phyloP scores from a whole-genome alignment of 2,797 vertebrate species.

The Serranus cabrilla region DNA sequence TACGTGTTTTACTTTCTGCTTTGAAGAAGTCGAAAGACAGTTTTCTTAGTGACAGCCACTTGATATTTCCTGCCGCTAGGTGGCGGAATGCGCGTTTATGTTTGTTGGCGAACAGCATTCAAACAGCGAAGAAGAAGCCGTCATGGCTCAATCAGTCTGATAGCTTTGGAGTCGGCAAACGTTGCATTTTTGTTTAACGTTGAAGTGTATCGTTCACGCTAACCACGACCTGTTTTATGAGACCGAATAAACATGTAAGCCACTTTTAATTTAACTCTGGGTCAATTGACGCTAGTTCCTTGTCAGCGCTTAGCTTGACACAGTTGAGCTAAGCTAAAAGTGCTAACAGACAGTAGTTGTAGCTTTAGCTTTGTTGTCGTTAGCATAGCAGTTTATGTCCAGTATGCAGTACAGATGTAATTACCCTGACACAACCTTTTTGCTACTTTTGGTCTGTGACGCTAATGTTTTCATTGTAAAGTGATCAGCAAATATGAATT shows the following conservation, averaged over 20 bases:
- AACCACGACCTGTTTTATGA: not conserved
- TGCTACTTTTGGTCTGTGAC: not conserved
- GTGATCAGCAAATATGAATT: too few relatives aligned
- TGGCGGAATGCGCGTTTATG: conserved; percentile 4
- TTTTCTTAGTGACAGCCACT: not conserved
- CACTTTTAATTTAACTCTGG: not conserved
- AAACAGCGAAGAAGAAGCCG: conserved; percentile 16
- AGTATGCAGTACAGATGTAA: too few relatives aligned
- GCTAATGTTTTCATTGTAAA: not conserved
- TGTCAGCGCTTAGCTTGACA: not conserved
- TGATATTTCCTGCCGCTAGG: not conserved
- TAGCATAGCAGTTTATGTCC: conserved; percentile 18
- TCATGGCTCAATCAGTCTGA: not conserved
- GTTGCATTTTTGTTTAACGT: not conserved
- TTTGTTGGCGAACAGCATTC: not conserved
- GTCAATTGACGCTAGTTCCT: fast-evolving
- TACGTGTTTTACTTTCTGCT: not conserved
- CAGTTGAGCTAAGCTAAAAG: conserved; percentile 1
- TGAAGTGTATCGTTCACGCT: not conserved
- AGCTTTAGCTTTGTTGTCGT: conserved; percentile 42
- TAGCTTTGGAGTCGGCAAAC: conserved; percentile 10
- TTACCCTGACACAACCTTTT: not conserved
- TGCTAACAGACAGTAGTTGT: conserved; percentile 22
- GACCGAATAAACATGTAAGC: conserved; percentile 8
- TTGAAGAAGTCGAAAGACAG: too few relatives aligned